Base-by-base conservation (phyloP, 2,797 vertebrate species). In the Allobates femoralis region DNA sequence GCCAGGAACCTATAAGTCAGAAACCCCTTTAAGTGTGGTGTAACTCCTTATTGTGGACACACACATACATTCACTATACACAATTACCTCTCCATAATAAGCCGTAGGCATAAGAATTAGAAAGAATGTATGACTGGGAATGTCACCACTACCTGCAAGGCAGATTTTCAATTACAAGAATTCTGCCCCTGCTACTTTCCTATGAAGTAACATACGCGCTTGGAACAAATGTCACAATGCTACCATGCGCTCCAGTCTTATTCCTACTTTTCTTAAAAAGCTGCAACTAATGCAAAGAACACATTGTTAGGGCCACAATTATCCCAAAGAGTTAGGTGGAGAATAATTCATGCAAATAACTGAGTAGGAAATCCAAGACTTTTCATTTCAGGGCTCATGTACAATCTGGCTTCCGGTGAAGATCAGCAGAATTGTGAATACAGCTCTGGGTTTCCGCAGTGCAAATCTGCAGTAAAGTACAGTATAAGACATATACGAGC, bases 171-270 rank as follows among this genome's bases (percentile, higher is more conserved):
- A 80, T 80, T 66, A 51, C 34, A 67, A 81, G 32, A 28, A 53
- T 67, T 81, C 28, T 51, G 16, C 60, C 62, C 62, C 41, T 67
- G 62, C 79, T 81, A 41, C 26, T 67, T 67, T 81, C 26, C 32
- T 67, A 81, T 53, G 67, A 81, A 81, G 34, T 80, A 62, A 80
- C 55, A 28, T 19, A 78, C 55, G n/a, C 18, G 55, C 30, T 78
- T 32, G 12, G 34, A 28, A 34, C 34, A 2, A 77, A 56, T 77
- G 74, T 77, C 74, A 77, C 50, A 55, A 26, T 21, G 21, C 46
- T 26, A 3, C 37, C 69, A 19, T 74, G 37, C 41, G 7, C 32
- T 32, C 8, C 16, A 18, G 12, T 58, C 46, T 58, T 19, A 58
- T 34, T 10, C 53, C 15, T 34, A 26, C 76, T n/a, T 58, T 78